Conservation (phyloP, 1,140 invertebrate species). For the Drosophila bifasciata region DNA sequence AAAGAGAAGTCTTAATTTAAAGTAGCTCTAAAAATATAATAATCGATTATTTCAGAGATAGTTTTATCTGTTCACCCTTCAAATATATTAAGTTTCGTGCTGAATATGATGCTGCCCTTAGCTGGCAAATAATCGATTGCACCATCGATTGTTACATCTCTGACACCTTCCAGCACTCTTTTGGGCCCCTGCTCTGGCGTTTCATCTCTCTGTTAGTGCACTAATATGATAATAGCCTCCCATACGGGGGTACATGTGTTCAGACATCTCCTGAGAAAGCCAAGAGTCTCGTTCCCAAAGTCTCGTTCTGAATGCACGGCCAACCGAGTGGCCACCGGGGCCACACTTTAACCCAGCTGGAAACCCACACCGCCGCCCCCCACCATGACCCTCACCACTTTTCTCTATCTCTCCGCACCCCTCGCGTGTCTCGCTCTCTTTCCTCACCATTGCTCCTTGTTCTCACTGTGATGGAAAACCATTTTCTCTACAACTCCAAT, state of each 20-base stretch:
- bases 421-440: neutral
- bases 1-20: too few species aligned
- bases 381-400: neutral
- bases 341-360: constrained; percentile 13
- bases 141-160: neutral
- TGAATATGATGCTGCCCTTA: too few species aligned
- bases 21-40: too few species aligned
- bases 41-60: too few species aligned
- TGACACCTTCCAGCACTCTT: neutral
- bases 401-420: neutral
- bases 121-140: too few species aligned
- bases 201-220: constrained; percentile 1
- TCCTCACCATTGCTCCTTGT: constrained; percentile 24
- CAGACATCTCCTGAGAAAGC: constrained; percentile 40
- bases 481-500: constrained; percentile 63
- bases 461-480: constrained; percentile 60
- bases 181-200: constrained; percentile 4
- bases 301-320: constrained; percentile 53
- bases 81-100: too few species aligned
- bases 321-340: constrained; percentile 10
- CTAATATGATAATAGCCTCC: constrained; percentile 46
- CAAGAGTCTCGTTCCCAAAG: constrained; percentile 14
- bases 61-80: too few species aligned
- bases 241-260: constrained; percentile 19
- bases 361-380: neutral